Evolutionary conservation across 2,113 vertebrate genomes (phyloP), one percentile per base, ranked within the genome.

Genomic region (Albula goreensis): DNA sequence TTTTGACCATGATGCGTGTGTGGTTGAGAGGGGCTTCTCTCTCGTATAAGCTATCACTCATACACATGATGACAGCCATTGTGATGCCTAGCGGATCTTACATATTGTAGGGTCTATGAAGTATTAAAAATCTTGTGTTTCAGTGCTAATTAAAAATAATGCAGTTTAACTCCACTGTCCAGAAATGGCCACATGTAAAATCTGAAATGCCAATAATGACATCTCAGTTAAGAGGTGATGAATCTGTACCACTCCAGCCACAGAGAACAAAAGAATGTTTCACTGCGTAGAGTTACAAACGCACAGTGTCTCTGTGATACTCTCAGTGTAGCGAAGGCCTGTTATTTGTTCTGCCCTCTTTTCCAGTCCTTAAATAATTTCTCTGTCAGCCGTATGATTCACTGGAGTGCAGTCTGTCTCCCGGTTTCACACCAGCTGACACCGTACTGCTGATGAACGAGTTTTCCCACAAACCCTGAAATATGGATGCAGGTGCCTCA

Each of bases 381-480:
- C 83, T 60, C 84, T 85, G 52, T 60, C 19, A n/a, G 13, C 74
- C 51, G 53, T 50, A n/a, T 63, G 84, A 56, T 48, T 85, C 56
- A 51, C 80, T 15, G 31, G 22, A 57, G 74, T 41, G 41, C 51
- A 19, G 31, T 50, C 77, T 60, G 74, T 85, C 78, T 31, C 2
- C 5, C 57, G 53, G 83, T 53, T 85, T 50, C 52, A 3, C 78
- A 60, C 78, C 53, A 51, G 78, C 84, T 85, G 84, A 80, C 53
- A n/a, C 77, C 11, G 17, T 5, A 60, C 48, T 50, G 77, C 78
- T 85, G 83, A 78, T 53, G 51, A 78, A 70, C 8, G 51, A 22
- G 25, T 22, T 56, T 15, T 52, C 50, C 31, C 51, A 48, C 70
- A 22, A 80, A 66, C 48, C 78, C 84, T 85, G 84, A 80, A 81